phyloP scores from a whole-genome alignment of 2,797 vertebrate genomes.

The Poecile montanus region DNA sequence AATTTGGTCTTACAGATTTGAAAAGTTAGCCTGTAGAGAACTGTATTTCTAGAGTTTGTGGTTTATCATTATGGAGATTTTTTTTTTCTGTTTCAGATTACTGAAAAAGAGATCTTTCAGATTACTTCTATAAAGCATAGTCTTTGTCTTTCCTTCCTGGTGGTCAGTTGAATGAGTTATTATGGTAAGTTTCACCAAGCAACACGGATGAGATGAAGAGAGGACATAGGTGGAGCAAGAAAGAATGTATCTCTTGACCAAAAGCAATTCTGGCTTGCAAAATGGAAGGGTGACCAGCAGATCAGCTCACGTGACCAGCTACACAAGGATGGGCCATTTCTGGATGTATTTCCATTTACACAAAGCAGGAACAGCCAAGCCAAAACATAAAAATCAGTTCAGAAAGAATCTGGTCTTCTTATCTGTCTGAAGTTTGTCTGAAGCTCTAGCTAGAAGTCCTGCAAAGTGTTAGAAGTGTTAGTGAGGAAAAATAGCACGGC shows the following conservation, averaged over 20 bases:
- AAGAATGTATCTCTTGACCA: background rate
- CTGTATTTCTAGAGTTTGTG: background rate
- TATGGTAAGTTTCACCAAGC: background rate
- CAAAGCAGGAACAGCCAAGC: background rate
- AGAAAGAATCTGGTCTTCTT: background rate
- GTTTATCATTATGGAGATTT: background rate
- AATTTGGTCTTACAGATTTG: background rate
- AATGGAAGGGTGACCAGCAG: background rate
- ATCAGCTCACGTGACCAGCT: background rate
- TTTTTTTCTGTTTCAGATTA: background rate
- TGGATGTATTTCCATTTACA: background rate
- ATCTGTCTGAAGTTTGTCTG: background rate
- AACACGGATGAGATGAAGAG: background rate
- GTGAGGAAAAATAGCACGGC: background rate
- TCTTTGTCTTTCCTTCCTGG: background rate
- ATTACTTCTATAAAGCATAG: background rate
- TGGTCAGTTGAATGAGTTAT: background rate
- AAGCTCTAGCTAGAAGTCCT: background rate
- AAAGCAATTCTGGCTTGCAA: background rate
- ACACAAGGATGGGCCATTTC: background rate
- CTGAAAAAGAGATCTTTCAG: background rate
- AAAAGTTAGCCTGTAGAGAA: background rate
- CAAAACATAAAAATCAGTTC: background rate
- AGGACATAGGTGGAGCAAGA: background rate
- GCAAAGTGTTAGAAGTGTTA: background rate